Percentiles rank a stretch among this genome's conserved stretches.
Conservation (phyloP, 30 jellyfish, hydroid and myxozoan species). For the Aurelia aurita complex sp. Pacific region DNA sequence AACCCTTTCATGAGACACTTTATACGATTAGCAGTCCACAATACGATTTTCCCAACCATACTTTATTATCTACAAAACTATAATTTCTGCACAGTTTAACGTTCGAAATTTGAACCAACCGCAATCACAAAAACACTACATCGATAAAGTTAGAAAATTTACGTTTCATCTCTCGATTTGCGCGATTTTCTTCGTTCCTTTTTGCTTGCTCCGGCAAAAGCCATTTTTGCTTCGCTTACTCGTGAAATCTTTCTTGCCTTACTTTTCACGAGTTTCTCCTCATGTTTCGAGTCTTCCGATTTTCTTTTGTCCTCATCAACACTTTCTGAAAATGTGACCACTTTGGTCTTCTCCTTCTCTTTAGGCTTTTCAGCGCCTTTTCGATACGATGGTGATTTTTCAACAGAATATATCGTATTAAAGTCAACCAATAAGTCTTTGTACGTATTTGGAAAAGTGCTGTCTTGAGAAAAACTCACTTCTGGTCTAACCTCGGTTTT, state of each 20-base stretch:
- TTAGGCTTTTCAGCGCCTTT: conserved; percentile 30
- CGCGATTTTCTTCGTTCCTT: conserved; percentile 41
- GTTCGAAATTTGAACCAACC: no score
- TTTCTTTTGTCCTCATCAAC: background rate
- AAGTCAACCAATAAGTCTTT: conserved; percentile 39
- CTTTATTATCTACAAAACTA: no score
- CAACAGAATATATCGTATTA: conserved; percentile 35
- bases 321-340: conserved; percentile 42
- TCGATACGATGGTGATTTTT: conserved; percentile 36
- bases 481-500: background rate
- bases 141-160: no score
- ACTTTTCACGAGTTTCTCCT: conserved; percentile 9
- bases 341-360: conserved; percentile 26
- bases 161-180: conserved; percentile 40
- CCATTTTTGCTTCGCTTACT: background rate
- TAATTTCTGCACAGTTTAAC: no score
- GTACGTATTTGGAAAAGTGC: conserved; percentile 23
- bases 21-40: no score
- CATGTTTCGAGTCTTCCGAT: conserved; percentile 20
- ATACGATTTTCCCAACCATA: no score
- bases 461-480: background rate
- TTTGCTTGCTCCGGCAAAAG: background rate
- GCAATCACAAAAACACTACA: no score
- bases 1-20: no score
- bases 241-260: conserved; percentile 1